Evolutionary conservation across 2,113 vertebrate species (phyloP), one percentile per base, ranked within the genome.

Genomic region (Colius striatus): DNA sequence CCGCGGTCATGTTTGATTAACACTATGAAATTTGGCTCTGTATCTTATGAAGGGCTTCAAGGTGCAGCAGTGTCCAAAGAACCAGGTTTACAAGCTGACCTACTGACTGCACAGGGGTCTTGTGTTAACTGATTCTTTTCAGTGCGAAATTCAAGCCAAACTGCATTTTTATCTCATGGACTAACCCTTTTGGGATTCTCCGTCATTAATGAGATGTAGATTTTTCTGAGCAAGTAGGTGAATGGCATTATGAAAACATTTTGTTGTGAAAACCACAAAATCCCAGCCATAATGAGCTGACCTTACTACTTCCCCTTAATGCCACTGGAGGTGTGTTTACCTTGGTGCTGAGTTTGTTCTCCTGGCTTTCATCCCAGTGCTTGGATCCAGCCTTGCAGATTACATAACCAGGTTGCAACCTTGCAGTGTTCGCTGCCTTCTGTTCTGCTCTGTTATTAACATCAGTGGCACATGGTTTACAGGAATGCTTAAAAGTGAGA

Each of bases 271-370:
- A 95, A 45, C 36, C 47, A 80, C 43, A 62, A 54, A 82, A 70
- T 83, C 81, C 43, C 77, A 78, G 68, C 30, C 47, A 13, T 54
- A 88, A 93, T 57, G 53, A 76, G 88, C 53, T 65, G 70, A 93
- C 85, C 90, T 86, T 71, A 57, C 57, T 76, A 29, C 66, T 54
- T 86, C 87, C 68, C 30, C 34, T 61, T n/a, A 45, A 62, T 79
- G 88, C 76, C 87, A 91, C 32, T 48, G 63, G 91, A 95, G 94
- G 93, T 95, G 92, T 80, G 72, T 76, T 94, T 91, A 91, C 67
- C 88, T 89, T 38, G 5, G 55, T 26, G 65, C 57, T 68, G 80
- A 75, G 38, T 96, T 84, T 83, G n/a, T 87, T 84, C 77, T 76
- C 36, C 66, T 95, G 94, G 95, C 87, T 87, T 83, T 48, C 73